Evolutionary conservation across 1,140 invertebrate genomes (phyloP).

Genomic region (Drosophila kikkawai): DNA sequence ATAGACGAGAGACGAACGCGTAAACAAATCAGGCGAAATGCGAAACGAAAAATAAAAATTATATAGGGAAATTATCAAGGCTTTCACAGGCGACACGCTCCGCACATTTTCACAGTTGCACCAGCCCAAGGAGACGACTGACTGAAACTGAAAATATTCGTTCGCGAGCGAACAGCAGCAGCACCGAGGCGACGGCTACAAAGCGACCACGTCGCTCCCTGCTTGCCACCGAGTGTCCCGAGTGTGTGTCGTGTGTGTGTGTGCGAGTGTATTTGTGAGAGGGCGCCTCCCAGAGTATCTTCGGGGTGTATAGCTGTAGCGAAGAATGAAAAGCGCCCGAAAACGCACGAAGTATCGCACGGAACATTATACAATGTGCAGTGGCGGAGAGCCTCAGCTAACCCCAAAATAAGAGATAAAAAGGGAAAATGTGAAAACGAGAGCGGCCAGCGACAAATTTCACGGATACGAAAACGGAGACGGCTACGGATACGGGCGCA

Average conservation of each 20-base stretch:
- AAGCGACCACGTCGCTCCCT: constrained; percentile 58
- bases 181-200: constrained; percentile 52
- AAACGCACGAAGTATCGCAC: constrained; percentile 44
- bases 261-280: constrained; percentile 32
- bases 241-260: constrained; percentile 15
- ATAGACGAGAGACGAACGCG: constrained; percentile 25
- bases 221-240: constrained; percentile 15
- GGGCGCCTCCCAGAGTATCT: constrained; percentile 60
- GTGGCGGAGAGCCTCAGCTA: constrained; percentile 47
- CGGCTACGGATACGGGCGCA: constrained; percentile 13
- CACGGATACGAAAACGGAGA: constrained; percentile 26
- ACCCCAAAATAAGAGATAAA: constrained; percentile 60
- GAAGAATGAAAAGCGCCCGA: constrained; percentile 50
- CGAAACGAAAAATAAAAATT: constrained; percentile 52
- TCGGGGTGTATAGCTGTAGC: constrained; percentile 36
- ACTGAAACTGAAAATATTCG: constrained; percentile 58
- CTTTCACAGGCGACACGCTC: constrained; percentile 57
- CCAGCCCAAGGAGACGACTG: constrained; percentile 84
- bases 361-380: constrained; percentile 78
- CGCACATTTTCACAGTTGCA: constrained; percentile 83
- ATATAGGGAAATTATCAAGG: constrained; percentile 45
- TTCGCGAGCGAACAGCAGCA: constrained; percentile 39
- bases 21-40: constrained; percentile 56
- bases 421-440: constrained; percentile 45
- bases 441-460: constrained; percentile 39